Evolutionary conservation across 2,888 invertebrate species (phyloP).

Genomic region (Cheilosia variabilis): DNA sequence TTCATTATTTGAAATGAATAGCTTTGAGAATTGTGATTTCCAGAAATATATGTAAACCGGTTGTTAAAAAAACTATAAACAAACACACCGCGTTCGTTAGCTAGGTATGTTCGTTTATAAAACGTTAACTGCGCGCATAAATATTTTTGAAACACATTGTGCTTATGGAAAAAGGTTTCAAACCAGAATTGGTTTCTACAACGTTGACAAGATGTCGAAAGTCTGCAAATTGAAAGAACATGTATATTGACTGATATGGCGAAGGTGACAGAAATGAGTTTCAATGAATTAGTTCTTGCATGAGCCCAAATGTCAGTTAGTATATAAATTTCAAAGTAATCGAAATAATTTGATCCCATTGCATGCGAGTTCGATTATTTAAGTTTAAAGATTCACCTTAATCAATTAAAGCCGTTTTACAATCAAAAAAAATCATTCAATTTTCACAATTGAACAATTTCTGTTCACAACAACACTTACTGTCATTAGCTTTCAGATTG

Average conservation of each 20-base stretch:
- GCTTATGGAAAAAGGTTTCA: too few species aligned
- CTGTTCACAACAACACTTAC: conserved; percentile 79
- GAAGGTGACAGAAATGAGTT: neutral
- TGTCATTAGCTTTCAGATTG: conserved; percentile 81
- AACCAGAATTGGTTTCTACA: too few species aligned
- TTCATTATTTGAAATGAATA: conserved; percentile 13
- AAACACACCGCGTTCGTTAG: neutral
- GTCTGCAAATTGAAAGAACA: too few species aligned
- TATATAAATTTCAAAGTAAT: neutral
- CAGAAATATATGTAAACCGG: neutral
- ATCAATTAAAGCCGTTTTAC: conserved; percentile 21
- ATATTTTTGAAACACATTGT: too few species aligned
- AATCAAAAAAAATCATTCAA: conserved; percentile 59
- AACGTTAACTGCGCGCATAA: too few species aligned
- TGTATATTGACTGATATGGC: too few species aligned
- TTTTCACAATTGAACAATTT: conserved; percentile 56
- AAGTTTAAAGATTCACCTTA: conserved; percentile 47
- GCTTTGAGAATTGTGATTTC: conserved; percentile 7
- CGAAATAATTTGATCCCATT: conserved; percentile 3
- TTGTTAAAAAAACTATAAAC: conserved; percentile 12
- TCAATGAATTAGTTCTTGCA: neutral
- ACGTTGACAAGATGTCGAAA: too few species aligned
- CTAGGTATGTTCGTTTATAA: too few species aligned
- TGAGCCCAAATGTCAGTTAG: conserved; percentile 7
- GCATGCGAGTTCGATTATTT: conserved; percentile 59